Evolutionary conservation across 2,888 invertebrate genomes (phyloP).

Genomic region (Orchestes rusci): DNA sequence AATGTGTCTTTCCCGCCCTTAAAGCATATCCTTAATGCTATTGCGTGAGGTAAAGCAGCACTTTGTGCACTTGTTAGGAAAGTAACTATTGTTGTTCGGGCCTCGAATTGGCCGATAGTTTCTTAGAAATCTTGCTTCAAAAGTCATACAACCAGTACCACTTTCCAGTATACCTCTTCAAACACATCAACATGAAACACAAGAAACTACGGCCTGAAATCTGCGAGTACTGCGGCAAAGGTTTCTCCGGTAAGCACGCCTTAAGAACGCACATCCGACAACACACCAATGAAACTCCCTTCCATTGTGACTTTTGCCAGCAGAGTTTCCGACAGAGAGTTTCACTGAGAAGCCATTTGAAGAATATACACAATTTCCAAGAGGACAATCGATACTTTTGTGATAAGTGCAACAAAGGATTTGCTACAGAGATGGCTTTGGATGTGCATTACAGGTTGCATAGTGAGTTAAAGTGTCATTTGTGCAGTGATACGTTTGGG

Average conservation of each 20-base stretch:
- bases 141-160: too few species aligned
- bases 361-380: slow-evolving; percentile 33
- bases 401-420: slow-evolving; percentile 31
- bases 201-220: slow-evolving; percentile 33
- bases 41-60: too few species aligned
- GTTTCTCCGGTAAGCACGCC: slow-evolving; percentile 33
- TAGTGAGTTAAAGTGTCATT: slow-evolving; percentile 27
- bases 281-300: slow-evolving; percentile 35
- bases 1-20: too few species aligned
- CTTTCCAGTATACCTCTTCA: slow-evolving; percentile 27
- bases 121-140: too few species aligned
- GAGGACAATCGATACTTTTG: slow-evolving; percentile 30
- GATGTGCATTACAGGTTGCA: slow-evolving; percentile 32
- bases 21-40: too few species aligned
- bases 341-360: slow-evolving; percentile 34
- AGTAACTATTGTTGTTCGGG: too few species aligned
- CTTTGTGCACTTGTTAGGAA: too few species aligned
- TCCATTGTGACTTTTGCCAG: slow-evolving; percentile 32
- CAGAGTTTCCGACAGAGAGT: slow-evolving; percentile 34
- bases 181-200: slow-evolving; percentile 35
- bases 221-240: slow-evolving; percentile 33
- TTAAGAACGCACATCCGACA: slow-evolving; percentile 34
- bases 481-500: slow-evolving; percentile 30
- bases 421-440: slow-evolving; percentile 30
- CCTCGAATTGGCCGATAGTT: too few species aligned